Percentiles rank a stretch among this genome's conserved stretches.
Conservation (phyloP, 2,113 vertebrate genomes). For the Petroica traversi region DNA sequence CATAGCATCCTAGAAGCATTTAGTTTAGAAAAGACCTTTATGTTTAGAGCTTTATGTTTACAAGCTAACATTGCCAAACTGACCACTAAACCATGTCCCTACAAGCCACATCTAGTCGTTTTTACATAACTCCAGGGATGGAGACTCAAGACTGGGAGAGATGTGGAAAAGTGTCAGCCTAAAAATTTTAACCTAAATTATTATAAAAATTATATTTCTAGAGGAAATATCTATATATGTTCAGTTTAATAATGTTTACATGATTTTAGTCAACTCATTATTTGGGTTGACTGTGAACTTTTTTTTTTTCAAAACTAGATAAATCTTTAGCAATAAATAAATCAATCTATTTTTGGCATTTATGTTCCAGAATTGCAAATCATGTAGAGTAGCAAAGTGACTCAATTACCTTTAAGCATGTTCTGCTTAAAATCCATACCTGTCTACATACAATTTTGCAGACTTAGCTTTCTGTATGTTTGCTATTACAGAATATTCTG, state of each 20-base stretch:
- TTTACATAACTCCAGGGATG: not conserved
- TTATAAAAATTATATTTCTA: not conserved
- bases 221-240: not conserved
- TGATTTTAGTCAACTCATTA: not conserved
- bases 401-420: not conserved
- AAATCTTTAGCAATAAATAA: not conserved
- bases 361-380: not conserved
- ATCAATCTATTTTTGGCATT: not conserved
- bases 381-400: not conserved
- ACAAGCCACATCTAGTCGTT: fast-evolving
- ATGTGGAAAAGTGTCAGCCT: not conserved
- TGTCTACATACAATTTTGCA: not conserved
- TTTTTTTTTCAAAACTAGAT: not conserved
- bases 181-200: not conserved
- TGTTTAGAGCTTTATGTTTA: not conserved
- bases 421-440: not conserved
- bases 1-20: not conserved
- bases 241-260: not conserved
- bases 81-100: not conserved
- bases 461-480: not conserved
- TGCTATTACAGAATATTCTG: not conserved
- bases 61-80: not conserved
- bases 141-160: not conserved
- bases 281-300: not conserved
- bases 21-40: not conserved